Percentiles rank a stretch among this genome's conserved stretches.
Evolutionary conservation across 2,888 invertebrate genomes (phyloP).

Genomic region (Andricus curvator): DNA sequence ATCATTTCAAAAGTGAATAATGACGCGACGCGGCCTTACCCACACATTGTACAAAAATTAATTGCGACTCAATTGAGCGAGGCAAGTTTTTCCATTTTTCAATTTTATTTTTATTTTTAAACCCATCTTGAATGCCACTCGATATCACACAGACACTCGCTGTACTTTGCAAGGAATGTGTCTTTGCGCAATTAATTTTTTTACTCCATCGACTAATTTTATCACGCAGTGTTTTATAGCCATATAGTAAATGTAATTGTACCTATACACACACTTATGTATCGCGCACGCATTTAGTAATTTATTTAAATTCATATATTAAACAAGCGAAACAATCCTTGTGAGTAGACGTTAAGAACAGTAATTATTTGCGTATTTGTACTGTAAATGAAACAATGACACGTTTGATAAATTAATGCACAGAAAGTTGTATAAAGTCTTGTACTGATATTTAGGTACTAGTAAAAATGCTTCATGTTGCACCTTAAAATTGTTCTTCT

Average conservation of each 20-base stretch:
- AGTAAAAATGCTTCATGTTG: constrained; percentile 38
- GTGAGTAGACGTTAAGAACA: constrained; percentile 22
- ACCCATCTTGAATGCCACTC: background rate
- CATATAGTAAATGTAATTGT: constrained; percentile 13
- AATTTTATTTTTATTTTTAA: background rate
- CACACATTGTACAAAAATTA: constrained; percentile 36
- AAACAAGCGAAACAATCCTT: constrained; percentile 22
- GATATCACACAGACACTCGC: background rate
- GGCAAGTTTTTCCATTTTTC: background rate
- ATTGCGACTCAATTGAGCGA: constrained; percentile 8
- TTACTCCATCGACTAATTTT: constrained; percentile 29
- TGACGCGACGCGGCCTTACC: constrained; percentile 6
- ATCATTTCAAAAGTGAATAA: constrained; percentile 17
- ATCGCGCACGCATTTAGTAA: constrained; percentile 38
- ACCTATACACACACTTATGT: constrained; percentile 20
- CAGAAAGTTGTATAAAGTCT: constrained; percentile 26
- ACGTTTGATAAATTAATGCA: constrained; percentile 24
- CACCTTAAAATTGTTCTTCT: background rate
- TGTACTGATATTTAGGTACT: constrained; percentile 40
- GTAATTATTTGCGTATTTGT: constrained; percentile 34
- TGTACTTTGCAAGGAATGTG: constrained; percentile 15
- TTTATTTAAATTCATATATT: constrained; percentile 35
- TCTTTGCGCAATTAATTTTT: constrained; percentile 32
- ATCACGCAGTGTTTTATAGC: constrained; percentile 33
- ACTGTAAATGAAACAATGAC: constrained; percentile 28